Base-by-base conservation (phyloP, 2,113 vertebrate genomes). In the Leptobrachium leishanense region DNA sequence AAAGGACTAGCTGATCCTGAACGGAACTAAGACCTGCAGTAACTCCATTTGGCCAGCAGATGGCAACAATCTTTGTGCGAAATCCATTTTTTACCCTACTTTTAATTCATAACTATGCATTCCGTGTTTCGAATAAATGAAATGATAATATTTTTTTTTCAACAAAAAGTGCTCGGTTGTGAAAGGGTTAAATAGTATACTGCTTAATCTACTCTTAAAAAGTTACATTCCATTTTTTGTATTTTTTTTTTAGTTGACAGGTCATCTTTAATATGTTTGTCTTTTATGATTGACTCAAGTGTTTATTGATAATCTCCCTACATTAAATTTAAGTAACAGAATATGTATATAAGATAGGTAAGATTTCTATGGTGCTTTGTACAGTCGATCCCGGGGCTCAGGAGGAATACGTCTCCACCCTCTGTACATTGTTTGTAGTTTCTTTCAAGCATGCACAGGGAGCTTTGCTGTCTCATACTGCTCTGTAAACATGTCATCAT, bases 401-500 rank as follows among this genome's bases (percentile, higher is more conserved):
- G 6, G 40, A 50, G 13, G 31, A 68, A 6, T 41, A 65, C 63
- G 12, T 65, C 68, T 82, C 74, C 81, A 43, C 39, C 20, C 11
- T 44, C 20, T 79, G 13, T 82, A 79, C 67, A 82, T 59, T n/a
- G 12, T 44, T 44, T 82, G 13, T 63, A 59, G 41, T 7, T 6
- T 3, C n/a, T 84, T 78, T 62, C 75, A 77, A 42, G 41, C 12
- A 44, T 63, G 2, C 43, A 62, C 31, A 43, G 53, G 43, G 10
- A 71, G 0, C 0, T 77, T 81, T 76, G 31, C 62, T 77, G 80
- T 83, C 78, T 84, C 42, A 43, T 53, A 53, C 59, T 74, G 74
- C 77, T 54, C 59, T 68, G 79, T 31, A 78, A 40, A 66, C 11
- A 59, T 73, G 68, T 75, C 74, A 83, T 68, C 50, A 74, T 2